Evolutionary conservation across 2,113 vertebrate genomes (phyloP).

Genomic region (Xiphorhynchus elegans): DNA sequence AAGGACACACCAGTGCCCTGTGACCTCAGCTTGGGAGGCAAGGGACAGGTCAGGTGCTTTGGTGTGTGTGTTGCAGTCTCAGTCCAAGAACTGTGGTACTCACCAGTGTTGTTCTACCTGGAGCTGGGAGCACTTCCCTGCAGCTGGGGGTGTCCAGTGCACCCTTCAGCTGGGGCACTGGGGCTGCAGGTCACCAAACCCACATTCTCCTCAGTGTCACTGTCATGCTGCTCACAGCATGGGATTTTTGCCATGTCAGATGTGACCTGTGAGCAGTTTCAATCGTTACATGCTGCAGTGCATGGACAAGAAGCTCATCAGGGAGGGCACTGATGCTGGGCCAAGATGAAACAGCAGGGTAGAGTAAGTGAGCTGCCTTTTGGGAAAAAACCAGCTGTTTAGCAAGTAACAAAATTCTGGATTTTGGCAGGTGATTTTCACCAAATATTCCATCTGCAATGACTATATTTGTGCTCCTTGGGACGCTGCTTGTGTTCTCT

Average conservation of each 20-base stretch:
- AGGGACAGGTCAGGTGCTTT: background rate
- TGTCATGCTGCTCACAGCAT: background rate
- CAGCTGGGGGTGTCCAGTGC: background rate
- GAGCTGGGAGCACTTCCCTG: background rate
- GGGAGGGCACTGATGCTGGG: background rate
- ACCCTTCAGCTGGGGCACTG: background rate
- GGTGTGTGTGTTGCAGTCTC: background rate
- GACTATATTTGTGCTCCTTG: background rate
- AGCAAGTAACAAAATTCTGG: background rate
- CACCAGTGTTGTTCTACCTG: background rate
- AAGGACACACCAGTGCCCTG: background rate
- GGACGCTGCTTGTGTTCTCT: background rate
- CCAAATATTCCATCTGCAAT: background rate
- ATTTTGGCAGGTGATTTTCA: background rate
- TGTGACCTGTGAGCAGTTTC: background rate
- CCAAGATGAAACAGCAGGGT: background rate
- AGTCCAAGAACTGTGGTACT: background rate
- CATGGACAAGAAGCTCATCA: background rate
- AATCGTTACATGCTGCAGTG: fast-evolving
- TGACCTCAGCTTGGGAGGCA: background rate
- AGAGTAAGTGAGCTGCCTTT: background rate
- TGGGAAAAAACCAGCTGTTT: background rate
- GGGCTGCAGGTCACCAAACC: background rate
- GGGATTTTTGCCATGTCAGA: background rate
- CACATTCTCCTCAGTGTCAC: fast-evolving